phyloP scores from a whole-genome alignment of 2,888 invertebrate species.

The Zygothrica quintamaculata region DNA sequence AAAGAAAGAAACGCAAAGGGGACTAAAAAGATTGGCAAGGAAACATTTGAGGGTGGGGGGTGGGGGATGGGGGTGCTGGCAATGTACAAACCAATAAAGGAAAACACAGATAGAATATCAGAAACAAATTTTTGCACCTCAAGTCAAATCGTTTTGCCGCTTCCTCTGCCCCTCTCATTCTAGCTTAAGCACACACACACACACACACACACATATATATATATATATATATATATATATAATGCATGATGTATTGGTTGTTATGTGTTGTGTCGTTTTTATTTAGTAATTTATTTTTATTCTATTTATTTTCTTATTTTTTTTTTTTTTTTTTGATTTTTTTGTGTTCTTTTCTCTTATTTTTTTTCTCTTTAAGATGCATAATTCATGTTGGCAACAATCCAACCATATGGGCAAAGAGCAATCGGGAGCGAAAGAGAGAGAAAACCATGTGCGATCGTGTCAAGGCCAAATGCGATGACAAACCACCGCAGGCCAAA shows the following conservation, averaged over 20 bases:
- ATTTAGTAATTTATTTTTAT: no score
- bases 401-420: slow-evolving; percentile 26
- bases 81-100: no score
- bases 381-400: slow-evolving; percentile 40
- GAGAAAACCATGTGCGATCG: slow-evolving; percentile 31
- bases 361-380: slow-evolving; percentile 17
- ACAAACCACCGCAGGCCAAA: no score
- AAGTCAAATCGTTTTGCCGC: slow-evolving; percentile 4
- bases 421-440: not conserved
- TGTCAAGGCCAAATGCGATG: slow-evolving; percentile 51
- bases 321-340: slow-evolving; percentile 10
- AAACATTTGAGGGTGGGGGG: no score
- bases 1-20: not conserved
- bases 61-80: no score
- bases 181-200: not conserved
- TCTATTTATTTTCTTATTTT: no score
- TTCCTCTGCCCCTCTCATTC: no score
- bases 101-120: slow-evolving; percentile 33
- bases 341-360: not conserved
- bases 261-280: no score
- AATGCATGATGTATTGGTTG: no score
- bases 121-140: slow-evolving; percentile 4
- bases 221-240: not conserved
- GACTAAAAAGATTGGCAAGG: no score
- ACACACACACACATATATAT: slow-evolving; percentile 1